A percentile compares a stretch with the other conserved stretches of the same genome.
These are phyloP conservation scores for Diarsia mendica DNA, from an alignment of 2,888 invertebrate genomes.

Conservation along the genomic window DNA sequence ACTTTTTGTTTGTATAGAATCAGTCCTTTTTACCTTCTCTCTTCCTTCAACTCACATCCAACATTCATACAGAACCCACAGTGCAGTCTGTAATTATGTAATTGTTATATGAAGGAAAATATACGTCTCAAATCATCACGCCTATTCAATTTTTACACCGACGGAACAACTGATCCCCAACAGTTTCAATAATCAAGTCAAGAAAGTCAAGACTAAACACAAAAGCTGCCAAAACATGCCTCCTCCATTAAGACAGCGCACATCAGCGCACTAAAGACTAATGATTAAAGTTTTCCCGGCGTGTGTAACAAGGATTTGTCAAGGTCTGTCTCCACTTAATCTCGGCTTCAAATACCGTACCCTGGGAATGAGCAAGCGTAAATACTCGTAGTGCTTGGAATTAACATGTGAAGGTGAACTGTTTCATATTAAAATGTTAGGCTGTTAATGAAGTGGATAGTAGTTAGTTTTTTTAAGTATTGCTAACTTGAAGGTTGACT, in stretches of 20 bases:
- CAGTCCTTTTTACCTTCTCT: too few relatives aligned
- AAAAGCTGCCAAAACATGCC: slow-evolving; percentile 61
- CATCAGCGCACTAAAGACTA: slow-evolving; percentile 69
- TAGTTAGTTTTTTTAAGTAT: too few relatives aligned
- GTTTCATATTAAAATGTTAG: slow-evolving; percentile 39
- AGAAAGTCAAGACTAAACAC: neutral
- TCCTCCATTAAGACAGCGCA: slow-evolving; percentile 67
- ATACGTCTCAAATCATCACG: too few relatives aligned
- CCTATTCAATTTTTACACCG: too few relatives aligned
- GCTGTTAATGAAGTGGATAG: neutral
- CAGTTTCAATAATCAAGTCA: too few relatives aligned
- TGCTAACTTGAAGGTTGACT: neutral
- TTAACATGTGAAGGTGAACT: slow-evolving; percentile 39
- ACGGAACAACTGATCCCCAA: too few relatives aligned
- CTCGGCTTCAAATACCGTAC: slow-evolving; percentile 63
- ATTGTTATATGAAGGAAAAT: too few relatives aligned
- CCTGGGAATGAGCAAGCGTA: slow-evolving; percentile 60
- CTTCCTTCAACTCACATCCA: too few relatives aligned
- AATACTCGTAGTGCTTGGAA: slow-evolving; percentile 52
- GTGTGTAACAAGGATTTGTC: slow-evolving; percentile 76
- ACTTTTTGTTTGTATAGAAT: too few relatives aligned
- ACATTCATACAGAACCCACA: too few relatives aligned
- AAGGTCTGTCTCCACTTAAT: slow-evolving; percentile 76
- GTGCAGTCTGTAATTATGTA: too few relatives aligned
- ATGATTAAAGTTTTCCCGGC: slow-evolving; percentile 76